Conservation (phyloP, 2,888 invertebrate species). For the Therioaphis trifolii region DNA sequence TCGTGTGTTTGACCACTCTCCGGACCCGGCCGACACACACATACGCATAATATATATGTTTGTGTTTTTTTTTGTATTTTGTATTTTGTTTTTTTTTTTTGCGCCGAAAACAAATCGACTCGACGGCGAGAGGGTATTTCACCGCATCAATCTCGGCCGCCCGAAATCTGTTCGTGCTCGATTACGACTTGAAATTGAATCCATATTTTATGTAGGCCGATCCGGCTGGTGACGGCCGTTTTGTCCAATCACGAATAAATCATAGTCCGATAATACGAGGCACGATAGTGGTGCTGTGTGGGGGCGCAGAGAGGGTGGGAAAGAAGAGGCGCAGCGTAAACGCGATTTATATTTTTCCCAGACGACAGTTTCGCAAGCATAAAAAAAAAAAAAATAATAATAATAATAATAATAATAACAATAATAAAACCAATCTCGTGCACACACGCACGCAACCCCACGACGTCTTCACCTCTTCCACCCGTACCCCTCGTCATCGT, state of each 20-base stretch:
- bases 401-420: background rate
- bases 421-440: slow-evolving; percentile 8
- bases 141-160: slow-evolving; percentile 48
- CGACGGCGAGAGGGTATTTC: background rate
- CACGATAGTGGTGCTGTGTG: background rate
- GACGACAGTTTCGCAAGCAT: slow-evolving; percentile 3
- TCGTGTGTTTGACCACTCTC: background rate
- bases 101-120: slow-evolving; percentile 52
- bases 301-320: background rate
- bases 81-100: background rate
- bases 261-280: slow-evolving; percentile 39
- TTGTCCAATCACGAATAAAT: slow-evolving; percentile 57
- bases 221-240: slow-evolving; percentile 59
- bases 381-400: slow-evolving; percentile 15
- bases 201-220: slow-evolving; percentile 50
- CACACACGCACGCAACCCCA: background rate
- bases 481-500: too few species aligned
- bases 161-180: slow-evolving; percentile 52
- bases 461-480: too few species aligned
- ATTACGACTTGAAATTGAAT: slow-evolving; percentile 61
- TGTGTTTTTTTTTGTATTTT: slow-evolving; percentile 12
- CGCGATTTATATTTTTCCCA: background rate
- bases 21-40: background rate
- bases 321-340: background rate
- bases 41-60: background rate